Conservation (phyloP, 2,797 vertebrate genomes). For the Neopelma chrysocephalum region DNA sequence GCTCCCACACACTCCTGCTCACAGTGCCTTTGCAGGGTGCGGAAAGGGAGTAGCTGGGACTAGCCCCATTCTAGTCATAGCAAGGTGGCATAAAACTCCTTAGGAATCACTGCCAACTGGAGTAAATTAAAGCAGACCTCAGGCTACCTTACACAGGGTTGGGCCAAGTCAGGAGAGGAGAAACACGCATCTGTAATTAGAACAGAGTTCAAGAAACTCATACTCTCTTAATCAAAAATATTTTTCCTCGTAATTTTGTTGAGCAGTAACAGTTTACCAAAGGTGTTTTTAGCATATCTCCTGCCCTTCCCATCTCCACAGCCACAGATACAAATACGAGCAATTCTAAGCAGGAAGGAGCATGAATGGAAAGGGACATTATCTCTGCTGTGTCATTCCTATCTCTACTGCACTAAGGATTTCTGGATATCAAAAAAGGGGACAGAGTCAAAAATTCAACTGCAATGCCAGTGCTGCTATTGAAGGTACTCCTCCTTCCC, state of each 20-base stretch:
- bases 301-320: not conserved
- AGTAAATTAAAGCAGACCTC: slow-evolving; percentile 12
- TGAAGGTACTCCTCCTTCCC: not conserved
- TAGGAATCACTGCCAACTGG: not conserved
- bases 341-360: not conserved
- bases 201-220: not conserved
- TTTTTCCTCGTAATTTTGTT: not conserved
- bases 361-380: not conserved
- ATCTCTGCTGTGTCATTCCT: not conserved
- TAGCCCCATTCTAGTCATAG: not conserved
- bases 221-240: not conserved
- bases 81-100: not conserved
- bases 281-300: not conserved
- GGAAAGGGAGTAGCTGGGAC: not conserved
- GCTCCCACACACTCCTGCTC: not conserved
- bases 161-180: not conserved
- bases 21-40: not conserved
- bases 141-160: not conserved
- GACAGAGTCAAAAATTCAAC: not conserved
- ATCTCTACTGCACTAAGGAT: not conserved
- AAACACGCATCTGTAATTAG: not conserved
- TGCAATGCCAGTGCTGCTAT: not conserved
- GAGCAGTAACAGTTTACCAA: not conserved
- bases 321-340: not conserved
- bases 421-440: not conserved